Conservation (phyloP, 2,113 vertebrate genomes). For the Oreochromis spilurus region DNA sequence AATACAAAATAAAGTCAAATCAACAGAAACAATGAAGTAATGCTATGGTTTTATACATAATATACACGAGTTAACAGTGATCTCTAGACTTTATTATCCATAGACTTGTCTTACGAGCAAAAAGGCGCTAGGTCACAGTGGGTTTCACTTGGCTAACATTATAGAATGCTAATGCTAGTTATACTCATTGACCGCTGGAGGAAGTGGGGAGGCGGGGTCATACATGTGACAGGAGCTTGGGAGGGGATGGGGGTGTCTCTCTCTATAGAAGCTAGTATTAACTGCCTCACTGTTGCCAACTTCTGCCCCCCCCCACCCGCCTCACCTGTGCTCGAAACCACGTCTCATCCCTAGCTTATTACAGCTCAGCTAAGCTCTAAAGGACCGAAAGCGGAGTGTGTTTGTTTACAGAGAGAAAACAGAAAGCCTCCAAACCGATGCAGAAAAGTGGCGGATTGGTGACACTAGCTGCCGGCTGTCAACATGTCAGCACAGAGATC, state of each 20-base stretch:
- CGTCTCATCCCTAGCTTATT: not conserved
- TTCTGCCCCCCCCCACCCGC: not conserved
- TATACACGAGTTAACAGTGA: constrained; percentile 69
- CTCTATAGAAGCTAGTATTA: constrained; percentile 40
- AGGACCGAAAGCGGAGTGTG: not conserved
- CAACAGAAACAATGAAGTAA: constrained; percentile 59
- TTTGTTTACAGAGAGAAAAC: constrained; percentile 1
- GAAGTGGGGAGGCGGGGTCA: not conserved
- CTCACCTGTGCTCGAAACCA: constrained; percentile 32
- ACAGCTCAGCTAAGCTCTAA: not conserved
- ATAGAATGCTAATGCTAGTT: constrained; percentile 54
- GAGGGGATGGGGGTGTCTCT: not conserved
- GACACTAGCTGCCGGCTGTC: constrained; percentile 65
- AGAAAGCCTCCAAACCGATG: not conserved
- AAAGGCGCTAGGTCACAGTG: constrained; percentile 67
- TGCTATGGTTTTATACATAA: constrained; percentile 73
- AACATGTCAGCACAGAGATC: constrained; percentile 24
- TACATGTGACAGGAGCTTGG: constrained; percentile 28
- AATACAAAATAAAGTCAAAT: constrained; percentile 61
- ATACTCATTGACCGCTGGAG: constrained; percentile 43
- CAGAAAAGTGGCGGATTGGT: constrained; percentile 21
- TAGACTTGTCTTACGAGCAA: constrained; percentile 46
- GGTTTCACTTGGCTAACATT: constrained; percentile 59
- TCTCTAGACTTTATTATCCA: constrained; percentile 54
- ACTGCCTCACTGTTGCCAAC: not conserved